Evolutionary conservation across 1,140 invertebrate genomes (phyloP), one percentile per base, ranked within the genome.

Genomic region (Liolophura sinensis): DNA sequence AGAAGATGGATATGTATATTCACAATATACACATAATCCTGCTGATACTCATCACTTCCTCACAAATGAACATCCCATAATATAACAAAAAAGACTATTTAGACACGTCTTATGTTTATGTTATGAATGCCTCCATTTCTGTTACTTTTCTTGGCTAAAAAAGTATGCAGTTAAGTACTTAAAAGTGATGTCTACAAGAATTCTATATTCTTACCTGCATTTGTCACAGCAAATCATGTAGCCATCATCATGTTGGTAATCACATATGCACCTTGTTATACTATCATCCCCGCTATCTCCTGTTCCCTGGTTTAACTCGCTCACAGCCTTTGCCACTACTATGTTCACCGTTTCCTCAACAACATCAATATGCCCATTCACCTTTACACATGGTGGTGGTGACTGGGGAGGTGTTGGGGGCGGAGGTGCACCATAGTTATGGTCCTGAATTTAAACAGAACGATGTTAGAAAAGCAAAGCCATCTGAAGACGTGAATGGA

Each of bases 181-280:
- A 15, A 0, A 56, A 57, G 40, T 14, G 27, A 18, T 64, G 16
- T 46, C 50, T 16, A 22, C 64, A 56, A 56, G 50, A 62, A 58
- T 56, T 24, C 16, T 57, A 22, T 46, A 56, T 20, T 55, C 85
- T 90, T 88, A 90, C 89, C 88, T 87, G 81, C 91, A 92, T 60
- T 88, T 88, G 81, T 98, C 95, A 85, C 96, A 98, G 84, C 94
- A 96, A 62, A 98, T 97, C 96, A 98, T 98, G 79, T 97, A 98
- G 9, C 95, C 96, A 86, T 98, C 96, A 82, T 98, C 96, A 82
- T 97, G 95, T 48, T 93, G 90, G 76, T 94, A 95, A 74, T 95
- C 93, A 87, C 95, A 97, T 73, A 97, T 94, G 83, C 95, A 97
- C 56, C 95, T 87, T 0, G 95, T 97, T 56, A 94, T 88, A 65